Evolutionary conservation across 2,797 vertebrate genomes (phyloP).

Genomic region (Lutra lutra): DNA sequence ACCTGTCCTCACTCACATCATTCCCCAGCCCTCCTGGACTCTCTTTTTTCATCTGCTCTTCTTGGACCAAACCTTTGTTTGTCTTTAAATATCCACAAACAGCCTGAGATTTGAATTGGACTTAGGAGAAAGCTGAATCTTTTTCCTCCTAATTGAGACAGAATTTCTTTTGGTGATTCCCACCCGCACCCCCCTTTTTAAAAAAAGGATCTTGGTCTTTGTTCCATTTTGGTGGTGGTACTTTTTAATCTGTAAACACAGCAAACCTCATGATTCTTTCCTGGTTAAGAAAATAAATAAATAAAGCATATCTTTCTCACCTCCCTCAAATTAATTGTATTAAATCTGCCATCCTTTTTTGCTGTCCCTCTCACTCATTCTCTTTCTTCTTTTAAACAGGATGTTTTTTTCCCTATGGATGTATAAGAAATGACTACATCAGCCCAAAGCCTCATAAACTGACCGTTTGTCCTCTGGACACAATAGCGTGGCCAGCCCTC

Average conservation of each 20-base stretch:
- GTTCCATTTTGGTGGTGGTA: constrained; percentile 43
- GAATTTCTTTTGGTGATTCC: constrained; percentile 49
- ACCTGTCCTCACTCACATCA: background rate
- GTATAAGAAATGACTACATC: constrained; percentile 91
- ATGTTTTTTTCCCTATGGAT: constrained; percentile 83
- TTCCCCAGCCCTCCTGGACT: background rate
- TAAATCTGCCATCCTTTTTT: constrained; percentile 56
- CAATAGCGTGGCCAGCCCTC: constrained; percentile 97
- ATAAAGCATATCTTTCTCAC: constrained; percentile 53
- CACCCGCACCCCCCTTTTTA: accelerated
- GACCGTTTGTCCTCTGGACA: constrained; percentile 99
- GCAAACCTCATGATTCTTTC: constrained; percentile 46
- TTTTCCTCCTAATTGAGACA: constrained; percentile 66
- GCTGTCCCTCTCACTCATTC: constrained; percentile 48
- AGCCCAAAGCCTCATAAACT: constrained; percentile 99
- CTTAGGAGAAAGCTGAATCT: constrained; percentile 65
- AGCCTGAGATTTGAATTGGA: constrained; percentile 49
- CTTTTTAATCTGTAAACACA: constrained; percentile 64
- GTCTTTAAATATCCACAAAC: constrained; percentile 66
- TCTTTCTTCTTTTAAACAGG: constrained; percentile 72
- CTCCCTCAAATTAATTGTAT: constrained; percentile 60
- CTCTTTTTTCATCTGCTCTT: background rate
- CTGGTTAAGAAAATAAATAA: background rate
- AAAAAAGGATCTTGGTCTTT: constrained; percentile 36
- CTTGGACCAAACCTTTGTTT: constrained; percentile 58